Evolutionary conservation across 2,113 vertebrate species (phyloP).

Genomic region (Alligator mississippiensis): DNA sequence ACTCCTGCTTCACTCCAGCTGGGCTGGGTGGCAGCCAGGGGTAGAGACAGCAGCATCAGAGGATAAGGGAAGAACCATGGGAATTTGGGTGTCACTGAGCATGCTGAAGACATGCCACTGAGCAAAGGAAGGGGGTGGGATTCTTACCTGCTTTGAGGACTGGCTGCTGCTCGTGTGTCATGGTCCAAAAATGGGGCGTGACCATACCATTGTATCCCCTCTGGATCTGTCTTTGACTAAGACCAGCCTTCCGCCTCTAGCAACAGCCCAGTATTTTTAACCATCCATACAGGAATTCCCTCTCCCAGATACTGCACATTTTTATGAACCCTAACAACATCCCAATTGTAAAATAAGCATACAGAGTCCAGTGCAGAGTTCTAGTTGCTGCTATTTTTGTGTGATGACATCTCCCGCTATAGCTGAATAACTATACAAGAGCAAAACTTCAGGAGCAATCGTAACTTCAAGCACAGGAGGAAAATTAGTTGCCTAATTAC

Average conservation of each 20-base stretch:
- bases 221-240: neutral
- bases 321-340: neutral
- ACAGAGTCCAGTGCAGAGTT: neutral
- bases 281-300: neutral
- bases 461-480: neutral
- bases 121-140: no score
- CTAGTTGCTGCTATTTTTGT: neutral
- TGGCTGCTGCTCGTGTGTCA: no score
- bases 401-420: neutral
- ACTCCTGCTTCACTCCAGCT: no score
- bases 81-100: no score
- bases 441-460: neutral
- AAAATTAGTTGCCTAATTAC: neutral
- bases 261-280: neutral
- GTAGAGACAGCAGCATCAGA: no score
- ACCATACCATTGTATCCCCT: neutral
- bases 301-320: neutral
- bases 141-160: no score
- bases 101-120: no score
- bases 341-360: neutral
- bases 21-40: no score
- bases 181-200: no score
- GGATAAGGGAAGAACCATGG: no score
- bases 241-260: neutral
- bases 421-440: neutral